These are phyloP conservation scores for Choreutis nemorana DNA, from an alignment of 2,888 invertebrate genomes.

Conservation along the genomic window DNA sequence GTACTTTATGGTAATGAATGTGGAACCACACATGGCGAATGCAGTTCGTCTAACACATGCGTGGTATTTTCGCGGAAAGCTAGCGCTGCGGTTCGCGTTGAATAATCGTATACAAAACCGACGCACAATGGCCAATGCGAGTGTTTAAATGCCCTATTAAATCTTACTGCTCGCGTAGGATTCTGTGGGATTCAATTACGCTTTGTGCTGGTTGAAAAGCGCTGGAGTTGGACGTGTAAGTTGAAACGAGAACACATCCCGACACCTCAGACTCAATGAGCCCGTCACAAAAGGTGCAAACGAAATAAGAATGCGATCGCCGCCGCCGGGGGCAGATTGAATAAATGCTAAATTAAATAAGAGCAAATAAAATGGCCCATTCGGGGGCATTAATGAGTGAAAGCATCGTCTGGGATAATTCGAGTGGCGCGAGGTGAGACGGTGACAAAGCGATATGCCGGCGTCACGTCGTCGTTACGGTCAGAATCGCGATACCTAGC, in stretches of 20 bases:
- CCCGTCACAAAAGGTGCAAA: conserved; percentile 63
- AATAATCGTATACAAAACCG: conserved; percentile 61
- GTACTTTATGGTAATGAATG: conserved; percentile 23
- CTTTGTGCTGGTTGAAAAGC: conserved; percentile 63
- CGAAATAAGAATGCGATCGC: conserved; percentile 45
- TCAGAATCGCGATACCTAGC: conserved; percentile 21
- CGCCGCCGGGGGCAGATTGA: conserved; percentile 57
- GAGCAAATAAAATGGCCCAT: conserved; percentile 59
- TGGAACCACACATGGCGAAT: conserved; percentile 32
- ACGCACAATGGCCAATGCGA: conserved; percentile 63
- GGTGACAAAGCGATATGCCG: conserved; percentile 30
- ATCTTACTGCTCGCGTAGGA: conserved; percentile 62
- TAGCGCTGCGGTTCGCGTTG: conserved; percentile 50
- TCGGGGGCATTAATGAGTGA: conserved; percentile 59
- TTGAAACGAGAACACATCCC: conserved; percentile 59
- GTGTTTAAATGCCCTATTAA: conserved; percentile 67
- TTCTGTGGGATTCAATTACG: conserved; percentile 66
- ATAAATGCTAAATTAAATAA: conserved; percentile 67
- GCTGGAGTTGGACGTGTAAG: conserved; percentile 56
- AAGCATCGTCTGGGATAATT: conserved; percentile 45
- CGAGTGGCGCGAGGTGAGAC: conserved; percentile 41
- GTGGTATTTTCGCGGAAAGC: conserved; percentile 45
- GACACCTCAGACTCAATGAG: conserved; percentile 64
- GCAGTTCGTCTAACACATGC: conserved; percentile 42
- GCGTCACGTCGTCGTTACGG: conserved; percentile 15